A percentile compares a stretch with the other conserved stretches of the same genome.
These are phyloP conservation scores for Jordanella pulchra DNA, from an alignment of 2,797 vertebrate genomes.

Conservation along the genomic window DNA sequence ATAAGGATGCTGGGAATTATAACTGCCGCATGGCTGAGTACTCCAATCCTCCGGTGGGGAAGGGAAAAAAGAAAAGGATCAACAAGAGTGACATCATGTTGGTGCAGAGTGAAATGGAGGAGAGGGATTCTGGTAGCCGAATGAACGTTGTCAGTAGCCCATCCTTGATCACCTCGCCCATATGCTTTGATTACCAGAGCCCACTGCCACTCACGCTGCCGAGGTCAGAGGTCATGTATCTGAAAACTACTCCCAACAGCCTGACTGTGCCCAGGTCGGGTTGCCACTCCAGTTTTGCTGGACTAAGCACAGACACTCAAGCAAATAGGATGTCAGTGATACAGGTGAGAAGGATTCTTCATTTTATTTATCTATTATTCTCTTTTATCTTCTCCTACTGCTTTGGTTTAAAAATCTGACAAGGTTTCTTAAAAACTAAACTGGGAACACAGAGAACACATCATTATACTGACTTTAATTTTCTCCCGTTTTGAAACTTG, in stretches of 20 bases:
- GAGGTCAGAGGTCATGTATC: conserved; percentile 99
- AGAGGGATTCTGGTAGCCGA: conserved; percentile 95
- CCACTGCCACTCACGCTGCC: conserved; percentile 97
- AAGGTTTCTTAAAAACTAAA: conserved; percentile 60
- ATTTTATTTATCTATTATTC: conserved; percentile 64
- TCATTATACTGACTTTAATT: conserved; percentile 54
- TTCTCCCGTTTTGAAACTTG: conserved; percentile 32
- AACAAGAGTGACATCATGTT: conserved; percentile 99
- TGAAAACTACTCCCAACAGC: conserved; percentile 98
- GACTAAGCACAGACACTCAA: conserved; percentile 91
- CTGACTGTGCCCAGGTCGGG: conserved; percentile 96
- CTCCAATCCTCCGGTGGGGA: conserved; percentile 95
- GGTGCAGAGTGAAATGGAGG: conserved; percentile 98
- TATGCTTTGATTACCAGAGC: conserved; percentile 99
- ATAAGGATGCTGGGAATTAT: conserved; percentile 99
- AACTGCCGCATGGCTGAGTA: conserved; percentile 98
- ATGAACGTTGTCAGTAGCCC: conserved; percentile 99
- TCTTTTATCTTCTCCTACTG: conserved; percentile 63
- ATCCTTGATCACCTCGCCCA: conserved; percentile 97
- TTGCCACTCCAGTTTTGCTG: conserved; percentile 98
- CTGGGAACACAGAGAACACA: conserved; percentile 51
- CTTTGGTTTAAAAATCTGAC: conserved; percentile 69
- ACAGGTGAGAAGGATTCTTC: conserved; percentile 89
- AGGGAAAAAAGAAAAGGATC: conserved; percentile 98
- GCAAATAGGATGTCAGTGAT: conserved; percentile 99